These are phyloP conservation scores for Drosophila pallidifrons DNA, from an alignment of 1,140 invertebrate species.

Conservation along the genomic window DNA sequence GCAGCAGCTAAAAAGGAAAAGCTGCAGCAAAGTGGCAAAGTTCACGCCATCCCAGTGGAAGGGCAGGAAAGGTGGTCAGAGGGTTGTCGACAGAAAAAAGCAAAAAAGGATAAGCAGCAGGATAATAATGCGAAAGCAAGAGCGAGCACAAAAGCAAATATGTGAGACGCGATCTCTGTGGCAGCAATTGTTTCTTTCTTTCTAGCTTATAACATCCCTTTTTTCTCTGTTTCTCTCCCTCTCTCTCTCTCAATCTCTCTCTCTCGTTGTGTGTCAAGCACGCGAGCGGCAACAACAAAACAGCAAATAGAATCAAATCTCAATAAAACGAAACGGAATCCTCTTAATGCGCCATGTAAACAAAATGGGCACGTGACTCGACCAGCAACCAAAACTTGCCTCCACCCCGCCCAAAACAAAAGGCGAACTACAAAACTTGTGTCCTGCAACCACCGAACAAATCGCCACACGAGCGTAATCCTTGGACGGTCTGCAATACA, in stretches of 20 bases:
- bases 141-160: slow-evolving; percentile 67
- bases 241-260: background rate
- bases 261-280: slow-evolving; percentile 7
- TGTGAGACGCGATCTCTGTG: slow-evolving; percentile 63
- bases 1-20: slow-evolving; percentile 26
- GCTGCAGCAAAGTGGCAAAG: slow-evolving; percentile 72
- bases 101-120: slow-evolving; percentile 42
- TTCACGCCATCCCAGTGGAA: slow-evolving; percentile 69
- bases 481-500: slow-evolving; percentile 45
- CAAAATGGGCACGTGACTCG: slow-evolving; percentile 76
- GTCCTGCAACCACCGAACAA: slow-evolving; percentile 52
- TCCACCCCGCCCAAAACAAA: background rate
- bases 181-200: slow-evolving; percentile 22
- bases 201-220: too few relatives aligned
- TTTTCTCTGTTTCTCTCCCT: too few relatives aligned
- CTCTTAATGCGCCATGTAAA: slow-evolving; percentile 77
- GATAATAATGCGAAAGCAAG: slow-evolving; percentile 65
- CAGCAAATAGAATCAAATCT: slow-evolving; percentile 78
- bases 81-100: slow-evolving; percentile 6
- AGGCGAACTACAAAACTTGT: slow-evolving; percentile 16
- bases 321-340: slow-evolving; percentile 80
- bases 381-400: background rate
- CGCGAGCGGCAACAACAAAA: slow-evolving; percentile 37
- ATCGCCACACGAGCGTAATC: slow-evolving; percentile 71
- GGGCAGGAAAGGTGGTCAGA: background rate